Evolutionary conservation across 2,113 vertebrate genomes (phyloP).

Genomic region (Sander lucioperca): DNA sequence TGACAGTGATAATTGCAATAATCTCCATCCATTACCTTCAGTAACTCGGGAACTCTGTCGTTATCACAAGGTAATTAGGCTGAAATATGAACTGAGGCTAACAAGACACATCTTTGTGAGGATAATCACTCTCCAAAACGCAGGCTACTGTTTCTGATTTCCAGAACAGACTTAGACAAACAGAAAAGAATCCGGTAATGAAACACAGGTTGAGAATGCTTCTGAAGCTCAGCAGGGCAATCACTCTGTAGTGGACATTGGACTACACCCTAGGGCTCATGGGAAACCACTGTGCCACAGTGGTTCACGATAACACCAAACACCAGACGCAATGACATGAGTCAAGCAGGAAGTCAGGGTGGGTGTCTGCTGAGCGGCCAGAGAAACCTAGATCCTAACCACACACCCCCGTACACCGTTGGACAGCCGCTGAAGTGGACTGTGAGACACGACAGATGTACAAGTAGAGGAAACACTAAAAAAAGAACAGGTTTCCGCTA

Average conservation of each 20-base stretch:
- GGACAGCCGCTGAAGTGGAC: constrained; percentile 64
- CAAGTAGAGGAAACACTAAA: constrained; percentile 57
- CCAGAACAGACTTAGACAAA: constrained; percentile 76
- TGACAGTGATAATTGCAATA: constrained; percentile 44
- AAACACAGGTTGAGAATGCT: constrained; percentile 75
- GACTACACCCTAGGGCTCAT: constrained; percentile 73
- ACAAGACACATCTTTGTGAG: constrained; percentile 65
- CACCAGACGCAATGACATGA: constrained; percentile 77
- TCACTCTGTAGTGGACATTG: constrained; percentile 53
- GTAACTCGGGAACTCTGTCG: constrained; percentile 16
- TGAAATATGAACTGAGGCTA: constrained; percentile 75
- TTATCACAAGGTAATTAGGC: constrained; percentile 59
- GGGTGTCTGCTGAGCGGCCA: constrained; percentile 75
- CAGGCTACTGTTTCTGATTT: constrained; percentile 75
- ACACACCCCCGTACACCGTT: constrained; percentile 50
- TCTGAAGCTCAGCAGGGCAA: constrained; percentile 67
- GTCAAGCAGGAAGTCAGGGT: constrained; percentile 82
- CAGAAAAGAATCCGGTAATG: constrained; percentile 76
- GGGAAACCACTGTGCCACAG: constrained; percentile 72
- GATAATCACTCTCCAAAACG: constrained; percentile 73
- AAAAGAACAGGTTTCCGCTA: constrained; percentile 63
- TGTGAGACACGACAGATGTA: constrained; percentile 67
- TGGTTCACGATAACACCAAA: constrained; percentile 75
- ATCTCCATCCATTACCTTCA: constrained; percentile 31
- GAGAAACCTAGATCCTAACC: constrained; percentile 72